Evolutionary conservation across 64 coral and sea anemone genomes (phyloP).

Genomic region (Hydrozoanthus tunicans): DNA sequence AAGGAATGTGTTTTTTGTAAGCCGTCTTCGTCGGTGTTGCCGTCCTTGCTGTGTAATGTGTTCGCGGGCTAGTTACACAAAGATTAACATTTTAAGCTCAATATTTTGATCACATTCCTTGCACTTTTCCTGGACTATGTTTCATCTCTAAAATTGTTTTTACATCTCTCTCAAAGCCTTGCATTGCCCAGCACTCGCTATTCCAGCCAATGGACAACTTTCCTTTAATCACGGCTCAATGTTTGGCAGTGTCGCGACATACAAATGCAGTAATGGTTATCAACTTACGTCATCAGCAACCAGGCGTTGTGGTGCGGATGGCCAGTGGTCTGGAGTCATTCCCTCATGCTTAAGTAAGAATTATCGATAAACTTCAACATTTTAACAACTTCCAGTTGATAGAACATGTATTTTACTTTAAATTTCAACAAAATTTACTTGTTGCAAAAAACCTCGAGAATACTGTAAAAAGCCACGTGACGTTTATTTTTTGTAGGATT

Average conservation of each 20-base stretch:
- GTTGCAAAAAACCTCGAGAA: too few relatives aligned
- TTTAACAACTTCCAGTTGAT: neutral
- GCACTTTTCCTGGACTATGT: neutral
- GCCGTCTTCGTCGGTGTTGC: neutral
- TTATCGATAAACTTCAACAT: neutral
- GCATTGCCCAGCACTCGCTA: neutral
- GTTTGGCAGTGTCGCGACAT: conserved; percentile 42
- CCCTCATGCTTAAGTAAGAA: conserved; percentile 50
- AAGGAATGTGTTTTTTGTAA: too few relatives aligned
- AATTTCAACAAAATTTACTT: too few relatives aligned
- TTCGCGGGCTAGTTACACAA: too few relatives aligned
- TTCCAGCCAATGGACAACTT: neutral
- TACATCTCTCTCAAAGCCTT: neutral
- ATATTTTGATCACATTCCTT: neutral
- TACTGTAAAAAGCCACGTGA: too few relatives aligned
- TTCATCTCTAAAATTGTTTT: neutral
- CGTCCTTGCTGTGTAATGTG: neutral
- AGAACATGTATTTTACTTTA: too few relatives aligned
- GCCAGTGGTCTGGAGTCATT: conserved; percentile 19
- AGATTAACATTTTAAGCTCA: too few relatives aligned
- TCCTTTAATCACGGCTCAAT: conserved; percentile 6
- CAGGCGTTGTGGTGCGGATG: conserved; percentile 37
- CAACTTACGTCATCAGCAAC: conserved; percentile 38
- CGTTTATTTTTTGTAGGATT: too few relatives aligned
- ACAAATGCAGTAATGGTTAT: neutral